phyloP scores from a whole-genome alignment of 2,797 vertebrate genomes.

The Microhierax caerulescens region DNA sequence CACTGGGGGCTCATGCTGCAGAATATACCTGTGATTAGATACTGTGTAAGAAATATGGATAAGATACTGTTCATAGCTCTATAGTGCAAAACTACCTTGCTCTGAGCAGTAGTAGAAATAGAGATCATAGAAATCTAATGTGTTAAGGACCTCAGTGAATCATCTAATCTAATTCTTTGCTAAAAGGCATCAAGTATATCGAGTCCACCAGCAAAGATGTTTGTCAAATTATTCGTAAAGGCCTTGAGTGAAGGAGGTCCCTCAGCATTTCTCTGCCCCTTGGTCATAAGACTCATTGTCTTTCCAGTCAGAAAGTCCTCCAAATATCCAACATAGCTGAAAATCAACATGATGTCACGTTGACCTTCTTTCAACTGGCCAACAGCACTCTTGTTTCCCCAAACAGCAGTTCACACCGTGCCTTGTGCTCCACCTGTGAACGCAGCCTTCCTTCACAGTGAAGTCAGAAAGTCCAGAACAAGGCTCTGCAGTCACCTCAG shows the following conservation, averaged over 20 bases:
- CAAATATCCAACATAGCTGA: not conserved
- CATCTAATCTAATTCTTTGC: not conserved
- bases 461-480: not conserved
- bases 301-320: not conserved
- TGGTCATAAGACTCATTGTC: not conserved
- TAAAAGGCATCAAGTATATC: not conserved
- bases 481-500: not conserved
- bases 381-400: not conserved
- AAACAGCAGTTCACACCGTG: not conserved
- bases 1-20: not conserved
- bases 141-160: not conserved
- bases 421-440: fast-evolving
- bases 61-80: not conserved
- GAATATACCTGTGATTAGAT: not conserved
- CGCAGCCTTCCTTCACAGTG: not conserved
- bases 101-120: not conserved
- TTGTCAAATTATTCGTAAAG: not conserved
- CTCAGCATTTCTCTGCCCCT: not conserved
- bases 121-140: not conserved
- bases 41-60: not conserved
- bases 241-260: not conserved
- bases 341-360: not conserved
- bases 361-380: not conserved
- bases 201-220: not conserved
- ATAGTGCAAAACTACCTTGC: not conserved